Conservation (phyloP, 2,888 invertebrate genomes). For the Resseliella maxima region DNA sequence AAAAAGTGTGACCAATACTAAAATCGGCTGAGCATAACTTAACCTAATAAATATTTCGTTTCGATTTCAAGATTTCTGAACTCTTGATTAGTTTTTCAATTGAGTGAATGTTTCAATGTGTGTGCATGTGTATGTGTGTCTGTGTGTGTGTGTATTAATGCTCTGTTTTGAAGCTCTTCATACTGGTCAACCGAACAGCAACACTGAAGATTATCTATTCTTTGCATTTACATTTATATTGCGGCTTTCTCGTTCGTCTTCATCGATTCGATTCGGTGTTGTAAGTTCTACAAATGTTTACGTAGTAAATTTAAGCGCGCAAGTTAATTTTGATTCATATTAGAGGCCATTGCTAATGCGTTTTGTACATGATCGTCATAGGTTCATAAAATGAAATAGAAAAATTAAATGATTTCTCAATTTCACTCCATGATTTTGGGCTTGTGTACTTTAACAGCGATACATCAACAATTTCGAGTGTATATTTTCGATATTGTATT, state of each 20-base stretch:
- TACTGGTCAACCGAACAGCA: background rate
- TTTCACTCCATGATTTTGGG: background rate
- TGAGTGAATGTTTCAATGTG: no score
- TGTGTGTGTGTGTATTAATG: no score
- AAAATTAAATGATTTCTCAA: constrained; percentile 42
- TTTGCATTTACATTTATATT: background rate
- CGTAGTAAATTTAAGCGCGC: background rate
- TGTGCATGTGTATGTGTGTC: no score
- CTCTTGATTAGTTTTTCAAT: background rate
- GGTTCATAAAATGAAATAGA: background rate
- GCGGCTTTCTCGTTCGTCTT: background rate
- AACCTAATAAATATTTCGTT: constrained; percentile 4
- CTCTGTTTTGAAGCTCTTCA: background rate
- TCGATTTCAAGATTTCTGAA: background rate
- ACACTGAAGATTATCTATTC: no score
- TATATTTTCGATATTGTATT: background rate
- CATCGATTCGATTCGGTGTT: constrained; percentile 4
- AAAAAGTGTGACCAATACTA: constrained; percentile 11
- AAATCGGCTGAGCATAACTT: background rate
- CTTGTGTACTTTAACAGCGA: background rate
- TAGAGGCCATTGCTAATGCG: background rate
- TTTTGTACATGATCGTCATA: background rate
- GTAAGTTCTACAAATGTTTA: constrained; percentile 23
- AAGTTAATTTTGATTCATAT: background rate
- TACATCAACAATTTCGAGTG: background rate